Evolutionary conservation across 2,888 invertebrate species (phyloP), one percentile per base, ranked within the genome.

Genomic region (Stictocephala bisonia): DNA sequence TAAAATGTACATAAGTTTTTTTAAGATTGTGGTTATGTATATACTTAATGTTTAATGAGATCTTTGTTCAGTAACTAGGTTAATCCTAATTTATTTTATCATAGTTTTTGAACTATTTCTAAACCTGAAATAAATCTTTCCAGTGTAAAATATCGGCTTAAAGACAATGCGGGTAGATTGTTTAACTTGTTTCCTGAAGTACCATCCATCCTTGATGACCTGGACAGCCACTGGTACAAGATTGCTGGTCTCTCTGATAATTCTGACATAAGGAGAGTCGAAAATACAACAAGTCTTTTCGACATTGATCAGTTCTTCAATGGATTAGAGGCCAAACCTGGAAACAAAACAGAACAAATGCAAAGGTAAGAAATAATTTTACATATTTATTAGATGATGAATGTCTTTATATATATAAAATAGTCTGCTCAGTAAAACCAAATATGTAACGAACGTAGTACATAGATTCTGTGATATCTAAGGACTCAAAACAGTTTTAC

Each of bases 181-280:
- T 69, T 69, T 40, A 35, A 69, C 56, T 15, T 69, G 56, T 69
- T 53, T 50, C 69, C 53, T 13, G 53, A 69, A 15, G 69, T 69
- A 9, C 31, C 50, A 22, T 26, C 51, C 35, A 53, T 69, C 41
- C 18, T 69, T 1, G 69, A 53, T 26, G 69, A 69, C n/a, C 13
- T 69, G 13, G 69, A 69, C 24, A 53, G 27, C 1, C 20, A 53
- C 15, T 69, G 41, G 51, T 69, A 40, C 27, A 69, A 40, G 56
- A 9, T 69, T 7, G 69, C 40, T 29, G 53, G 51, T 24, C n/a
- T 69, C 15, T 51, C 51, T 3, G 53, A 53, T 31, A 53, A 53
- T 50, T 53, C 53, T 0, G 69, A 69, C 41, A 40, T 69, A 40
- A 40, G 27, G n/a, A 27, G 53, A 4, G 53, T 69, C 18, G 69